Evolutionary conservation across 2,888 invertebrate genomes (phyloP).

Genomic region (Steromphala cineraria): DNA sequence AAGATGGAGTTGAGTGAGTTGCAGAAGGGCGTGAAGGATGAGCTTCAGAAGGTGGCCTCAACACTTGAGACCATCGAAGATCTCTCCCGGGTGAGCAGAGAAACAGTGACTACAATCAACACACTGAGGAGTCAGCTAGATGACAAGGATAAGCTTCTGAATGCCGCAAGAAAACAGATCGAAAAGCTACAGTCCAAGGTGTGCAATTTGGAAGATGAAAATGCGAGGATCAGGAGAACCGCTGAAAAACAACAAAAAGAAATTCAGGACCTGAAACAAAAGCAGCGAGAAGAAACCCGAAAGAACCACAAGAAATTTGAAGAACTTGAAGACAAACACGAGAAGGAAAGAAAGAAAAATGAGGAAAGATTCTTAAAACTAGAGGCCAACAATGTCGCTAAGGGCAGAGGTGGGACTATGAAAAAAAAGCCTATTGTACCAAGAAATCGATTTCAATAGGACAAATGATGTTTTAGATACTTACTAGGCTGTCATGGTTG

Average conservation of each 20-base stretch:
- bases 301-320: too few species aligned
- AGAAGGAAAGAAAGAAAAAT: not conserved
- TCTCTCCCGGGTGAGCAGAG: not conserved
- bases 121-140: not conserved
- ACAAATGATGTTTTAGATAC: too few species aligned
- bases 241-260: not conserved
- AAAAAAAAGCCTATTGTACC: too few species aligned
- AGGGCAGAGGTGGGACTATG: too few species aligned
- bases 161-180: not conserved
- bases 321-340: not conserved
- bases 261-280: not conserved
- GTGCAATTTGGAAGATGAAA: not conserved
- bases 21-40: not conserved
- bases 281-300: too few species aligned
- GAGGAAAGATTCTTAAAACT: too few species aligned
- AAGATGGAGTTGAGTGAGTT: not conserved
- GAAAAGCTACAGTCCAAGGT: not conserved
- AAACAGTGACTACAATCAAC: not conserved
- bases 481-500: too few species aligned
- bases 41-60: not conserved
- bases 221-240: not conserved
- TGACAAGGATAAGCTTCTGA: not conserved
- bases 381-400: too few species aligned
- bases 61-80: not conserved
- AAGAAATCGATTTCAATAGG: too few species aligned